Percentiles rank a stretch among this genome's conserved stretches.
phyloP scores from a whole-genome alignment of 2,888 invertebrate genomes.

The Cancer borealis region DNA sequence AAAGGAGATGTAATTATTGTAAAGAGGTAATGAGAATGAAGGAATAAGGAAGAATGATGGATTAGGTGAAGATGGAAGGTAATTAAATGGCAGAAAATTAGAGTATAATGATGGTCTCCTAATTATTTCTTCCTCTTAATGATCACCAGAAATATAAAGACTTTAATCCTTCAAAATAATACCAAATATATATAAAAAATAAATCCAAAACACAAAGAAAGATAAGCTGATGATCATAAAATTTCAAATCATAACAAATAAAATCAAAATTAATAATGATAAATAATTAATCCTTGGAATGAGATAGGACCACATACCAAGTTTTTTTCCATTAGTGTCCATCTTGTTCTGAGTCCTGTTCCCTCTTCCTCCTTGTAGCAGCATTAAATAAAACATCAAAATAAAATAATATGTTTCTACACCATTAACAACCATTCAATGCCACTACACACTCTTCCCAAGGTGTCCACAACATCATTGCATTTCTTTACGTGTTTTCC shows the following conservation, averaged over 20 bases:
- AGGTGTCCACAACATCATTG: not conserved
- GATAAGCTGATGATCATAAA: not conserved
- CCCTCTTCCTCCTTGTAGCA: slow-evolving; percentile 50
- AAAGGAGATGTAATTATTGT: not conserved
- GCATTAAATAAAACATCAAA: slow-evolving; percentile 47
- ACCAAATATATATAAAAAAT: not conserved
- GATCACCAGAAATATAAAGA: not conserved
- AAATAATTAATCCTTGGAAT: not conserved
- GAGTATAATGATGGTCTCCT: not conserved
- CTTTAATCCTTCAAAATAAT: not conserved
- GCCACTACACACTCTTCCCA: too few species aligned
- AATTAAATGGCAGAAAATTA: not conserved
- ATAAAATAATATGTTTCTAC: not conserved
- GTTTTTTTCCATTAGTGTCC: slow-evolving; percentile 66
- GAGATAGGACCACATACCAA: slow-evolving; percentile 60
- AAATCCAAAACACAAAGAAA: not conserved
- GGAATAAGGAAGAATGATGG: not conserved
- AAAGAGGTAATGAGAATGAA: not conserved
- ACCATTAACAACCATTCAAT: not conserved
- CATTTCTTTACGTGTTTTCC: not conserved
- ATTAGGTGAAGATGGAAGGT: not conserved
- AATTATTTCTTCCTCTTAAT: not conserved
- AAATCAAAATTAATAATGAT: too few species aligned
- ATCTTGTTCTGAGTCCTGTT: slow-evolving; percentile 40
- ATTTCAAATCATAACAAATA: not conserved